Percentiles rank a stretch among this genome's conserved stretches.
Evolutionary conservation across 2,797 vertebrate genomes (phyloP).

Genomic region (Eupleurogrammus muticus): DNA sequence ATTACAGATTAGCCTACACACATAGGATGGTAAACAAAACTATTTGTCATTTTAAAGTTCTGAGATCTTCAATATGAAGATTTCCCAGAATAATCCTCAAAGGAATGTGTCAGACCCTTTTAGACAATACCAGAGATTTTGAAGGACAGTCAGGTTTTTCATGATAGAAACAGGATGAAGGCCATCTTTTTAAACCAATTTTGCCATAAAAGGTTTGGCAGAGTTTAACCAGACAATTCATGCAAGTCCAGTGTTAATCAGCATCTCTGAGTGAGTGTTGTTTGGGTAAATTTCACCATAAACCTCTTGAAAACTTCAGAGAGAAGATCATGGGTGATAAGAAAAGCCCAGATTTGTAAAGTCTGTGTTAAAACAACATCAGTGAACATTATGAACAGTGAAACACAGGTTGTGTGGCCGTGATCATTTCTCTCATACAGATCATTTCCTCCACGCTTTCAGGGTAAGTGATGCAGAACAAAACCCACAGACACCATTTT

Average conservation of each 20-base stretch:
- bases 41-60: slow-evolving; percentile 69
- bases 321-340: slow-evolving; percentile 3
- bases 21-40: slow-evolving; percentile 73
- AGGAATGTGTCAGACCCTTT: slow-evolving; percentile 34
- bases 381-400: too few relatives aligned
- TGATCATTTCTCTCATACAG: neutral
- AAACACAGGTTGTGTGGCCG: neutral
- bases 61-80: slow-evolving; percentile 84
- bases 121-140: slow-evolving; percentile 49
- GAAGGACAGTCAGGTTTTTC: slow-evolving; percentile 10
- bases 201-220: neutral
- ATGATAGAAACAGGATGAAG: neutral
- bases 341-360: neutral
- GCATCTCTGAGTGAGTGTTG: slow-evolving; percentile 15
- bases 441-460: neutral
- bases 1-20: slow-evolving; percentile 78
- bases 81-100: slow-evolving; percentile 57
- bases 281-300: slow-evolving; percentile 18
- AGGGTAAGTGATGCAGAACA: neutral
- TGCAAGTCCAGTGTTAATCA: slow-evolving; percentile 3
- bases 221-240: slow-evolving; percentile 5
- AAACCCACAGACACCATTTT: too few relatives aligned
- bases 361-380: neutral
- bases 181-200: neutral
- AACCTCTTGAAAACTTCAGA: slow-evolving; percentile 13